phyloP scores from a whole-genome alignment of 2,797 vertebrate genomes.

The Phoeniculus purpureus region DNA sequence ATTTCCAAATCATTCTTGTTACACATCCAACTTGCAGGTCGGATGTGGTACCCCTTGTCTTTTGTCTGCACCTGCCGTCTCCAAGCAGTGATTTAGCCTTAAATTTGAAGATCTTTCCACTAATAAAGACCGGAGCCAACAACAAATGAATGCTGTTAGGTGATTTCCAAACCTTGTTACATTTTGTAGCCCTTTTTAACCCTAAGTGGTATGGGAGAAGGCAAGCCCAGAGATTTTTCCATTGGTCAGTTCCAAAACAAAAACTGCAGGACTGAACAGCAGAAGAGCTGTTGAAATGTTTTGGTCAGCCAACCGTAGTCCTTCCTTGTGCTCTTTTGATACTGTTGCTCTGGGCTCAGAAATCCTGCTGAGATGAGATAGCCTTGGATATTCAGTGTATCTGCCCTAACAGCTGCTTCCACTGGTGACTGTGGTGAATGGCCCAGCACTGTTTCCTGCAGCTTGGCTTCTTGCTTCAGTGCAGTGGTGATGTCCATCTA shows the following conservation, averaged over 20 bases:
- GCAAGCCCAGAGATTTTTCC: neutral
- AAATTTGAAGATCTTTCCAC: neutral
- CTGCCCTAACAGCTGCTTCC: neutral
- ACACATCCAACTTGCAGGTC: constrained; percentile 38
- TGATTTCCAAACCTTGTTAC: neutral
- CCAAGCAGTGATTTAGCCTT: neutral
- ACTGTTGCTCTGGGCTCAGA: neutral
- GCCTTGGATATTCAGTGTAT: neutral
- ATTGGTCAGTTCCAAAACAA: neutral
- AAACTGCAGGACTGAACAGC: neutral
- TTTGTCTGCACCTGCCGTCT: neutral
- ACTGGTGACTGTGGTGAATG: neutral
- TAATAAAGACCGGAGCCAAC: neutral
- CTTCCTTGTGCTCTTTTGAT: neutral
- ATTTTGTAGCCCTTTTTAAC: neutral
- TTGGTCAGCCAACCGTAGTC: neutral
- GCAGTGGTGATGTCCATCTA: neutral
- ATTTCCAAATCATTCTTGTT: constrained; percentile 41
- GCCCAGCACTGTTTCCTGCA: neutral
- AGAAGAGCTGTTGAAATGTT: neutral
- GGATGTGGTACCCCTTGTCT: neutral
- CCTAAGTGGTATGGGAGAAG: accelerated
- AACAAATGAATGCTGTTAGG: neutral
- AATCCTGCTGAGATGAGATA: neutral
- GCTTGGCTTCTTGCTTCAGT: neutral